Evolutionary conservation across 2,797 vertebrate genomes (phyloP), one percentile per base, ranked within the genome.

Genomic region (Eupleurogrammus muticus): DNA sequence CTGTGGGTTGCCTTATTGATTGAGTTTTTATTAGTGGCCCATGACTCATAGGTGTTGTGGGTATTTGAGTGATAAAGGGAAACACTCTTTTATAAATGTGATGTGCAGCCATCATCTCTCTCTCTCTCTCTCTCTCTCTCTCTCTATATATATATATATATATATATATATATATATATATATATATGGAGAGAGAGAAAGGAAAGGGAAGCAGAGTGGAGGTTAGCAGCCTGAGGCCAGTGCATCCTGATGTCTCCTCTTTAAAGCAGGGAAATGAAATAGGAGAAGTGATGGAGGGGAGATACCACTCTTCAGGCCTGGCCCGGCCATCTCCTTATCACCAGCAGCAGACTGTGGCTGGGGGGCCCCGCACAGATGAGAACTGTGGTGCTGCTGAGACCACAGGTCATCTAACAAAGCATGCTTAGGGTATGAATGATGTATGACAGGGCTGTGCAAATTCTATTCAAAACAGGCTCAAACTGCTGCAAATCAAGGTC

Each of bases 251-350:
- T 87, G 83, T 85, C 69, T 70, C 65, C 86, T 83, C 76, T 87
- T 89, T 89, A 91, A 88, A 87, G 79, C 74, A 53, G 73, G 73
- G 79, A 89, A 90, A 89, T 89, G 79, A 90, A 90, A 87, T 82
- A 79, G 76, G 80, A 80, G 76, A 73, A 68, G 82, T 85, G 83
- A 90, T 85, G 86, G 76, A 81, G 67, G 79, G 75, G 75, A 83
- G 86, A 89, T 92, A 87, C 82, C 79, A 70, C 79, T 88, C 83
- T 62, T 80, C 79, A 69, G 74, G 72, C 71, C 60, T 2, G 23
- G 77, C 80, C 73, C 75, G 36, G 49, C 72, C 84, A 74, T 80
- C 82, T 84, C 74, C 89, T 92, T 91, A 93, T 93, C 90, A 83
- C 80, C 77, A 73, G 85, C 75, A 84, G 77, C 92, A 92, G 90